phyloP scores from a whole-genome alignment of 2,888 invertebrate genomes.

The Xestia rhomboidea region DNA sequence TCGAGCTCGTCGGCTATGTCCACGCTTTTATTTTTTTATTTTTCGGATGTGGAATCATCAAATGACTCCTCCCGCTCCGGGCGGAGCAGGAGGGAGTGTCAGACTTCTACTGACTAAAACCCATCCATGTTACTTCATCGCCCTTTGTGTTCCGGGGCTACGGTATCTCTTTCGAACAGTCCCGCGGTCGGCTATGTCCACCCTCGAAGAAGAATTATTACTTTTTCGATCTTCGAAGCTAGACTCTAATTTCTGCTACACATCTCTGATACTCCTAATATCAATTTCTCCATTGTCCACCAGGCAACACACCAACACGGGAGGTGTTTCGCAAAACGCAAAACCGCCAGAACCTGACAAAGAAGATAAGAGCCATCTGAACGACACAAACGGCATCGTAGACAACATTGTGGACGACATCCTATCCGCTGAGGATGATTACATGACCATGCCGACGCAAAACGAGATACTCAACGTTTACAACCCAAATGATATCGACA shows the following conservation, averaged over 20 bases:
- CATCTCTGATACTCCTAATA: background rate
- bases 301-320: conserved; percentile 76
- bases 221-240: background rate
- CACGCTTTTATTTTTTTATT: no score
- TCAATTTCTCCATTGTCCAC: background rate
- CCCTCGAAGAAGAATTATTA: background rate
- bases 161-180: no score
- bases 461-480: conserved; percentile 78
- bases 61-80: no score
- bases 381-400: conserved; percentile 75
- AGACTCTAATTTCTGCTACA: background rate
- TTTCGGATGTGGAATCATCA: no score
- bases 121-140: no score
- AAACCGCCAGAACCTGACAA: conserved; percentile 66
- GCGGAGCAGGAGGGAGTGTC: no score
- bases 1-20: no score
- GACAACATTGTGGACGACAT: conserved; percentile 88
- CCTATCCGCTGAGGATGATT: conserved; percentile 86
- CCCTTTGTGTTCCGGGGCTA: no score
- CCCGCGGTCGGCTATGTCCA: no score
- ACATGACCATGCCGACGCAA: conserved; percentile 81
- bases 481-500: conserved; percentile 72
- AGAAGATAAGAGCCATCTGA: conserved; percentile 69
- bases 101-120: no score
- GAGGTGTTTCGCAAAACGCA: conserved; percentile 9